phyloP scores from a whole-genome alignment of 1,140 invertebrate genomes.

The Lasaia peninsularis region DNA sequence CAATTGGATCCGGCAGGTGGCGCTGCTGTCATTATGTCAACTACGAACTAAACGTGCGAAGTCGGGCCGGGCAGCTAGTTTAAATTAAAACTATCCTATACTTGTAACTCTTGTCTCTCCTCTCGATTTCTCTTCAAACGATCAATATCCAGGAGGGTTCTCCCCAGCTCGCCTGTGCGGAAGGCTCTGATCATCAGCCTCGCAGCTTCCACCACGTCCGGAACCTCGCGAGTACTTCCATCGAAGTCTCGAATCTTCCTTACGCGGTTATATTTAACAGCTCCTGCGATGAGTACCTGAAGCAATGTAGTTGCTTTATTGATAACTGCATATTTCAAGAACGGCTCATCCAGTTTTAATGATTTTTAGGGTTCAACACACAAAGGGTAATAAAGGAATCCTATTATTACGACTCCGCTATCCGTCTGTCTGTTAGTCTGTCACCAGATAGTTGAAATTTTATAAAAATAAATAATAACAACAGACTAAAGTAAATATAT shows the following conservation, averaged over 20 bases:
- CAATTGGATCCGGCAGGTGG: too few relatives aligned
- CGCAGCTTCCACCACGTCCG: constrained; percentile 81
- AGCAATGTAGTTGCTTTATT: too few relatives aligned
- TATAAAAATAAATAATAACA: too few relatives aligned
- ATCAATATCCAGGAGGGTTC: constrained; percentile 82
- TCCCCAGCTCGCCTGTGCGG: constrained; percentile 82
- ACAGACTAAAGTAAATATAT: too few relatives aligned
- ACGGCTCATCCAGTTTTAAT: too few relatives aligned
- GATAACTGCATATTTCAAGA: too few relatives aligned
- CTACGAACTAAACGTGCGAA: not conserved
- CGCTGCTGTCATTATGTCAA: not conserved
- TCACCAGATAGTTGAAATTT: too few relatives aligned
- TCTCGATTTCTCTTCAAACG: constrained; percentile 29
- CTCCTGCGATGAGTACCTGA: constrained; percentile 78
- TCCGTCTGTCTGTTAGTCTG: too few relatives aligned
- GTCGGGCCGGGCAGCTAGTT: too few relatives aligned
- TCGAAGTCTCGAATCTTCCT: constrained; percentile 77
- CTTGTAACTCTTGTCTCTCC: constrained; percentile 4
- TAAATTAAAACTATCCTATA: not conserved
- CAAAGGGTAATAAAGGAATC: too few relatives aligned
- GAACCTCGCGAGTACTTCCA: constrained; percentile 75
- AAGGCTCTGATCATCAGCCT: constrained; percentile 81
- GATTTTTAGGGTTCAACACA: too few relatives aligned
- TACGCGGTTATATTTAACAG: constrained; percentile 77
- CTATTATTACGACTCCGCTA: too few relatives aligned